Evolutionary conservation across 2,113 vertebrate species (phyloP).

Genomic region (Paraplagusia blochii): DNA sequence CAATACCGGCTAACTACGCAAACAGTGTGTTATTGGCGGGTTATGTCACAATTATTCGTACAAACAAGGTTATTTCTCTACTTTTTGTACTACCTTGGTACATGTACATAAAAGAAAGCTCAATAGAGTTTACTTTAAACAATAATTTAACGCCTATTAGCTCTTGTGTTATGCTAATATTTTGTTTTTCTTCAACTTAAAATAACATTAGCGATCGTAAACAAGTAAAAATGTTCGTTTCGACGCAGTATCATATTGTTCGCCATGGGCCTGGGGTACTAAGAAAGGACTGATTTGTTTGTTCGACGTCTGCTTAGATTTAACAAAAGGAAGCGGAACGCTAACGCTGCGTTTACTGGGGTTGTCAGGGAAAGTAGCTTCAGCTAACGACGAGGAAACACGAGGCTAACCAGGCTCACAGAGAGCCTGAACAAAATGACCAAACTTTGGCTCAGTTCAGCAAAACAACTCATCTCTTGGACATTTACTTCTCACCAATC

Average conservation of each 20-base stretch:
- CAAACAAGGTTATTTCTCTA: conserved; percentile 4
- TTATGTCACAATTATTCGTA: conserved; percentile 12
- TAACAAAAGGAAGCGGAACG: not conserved
- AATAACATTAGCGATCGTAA: not conserved
- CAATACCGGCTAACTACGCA: conserved; percentile 36
- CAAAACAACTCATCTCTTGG: not conserved
- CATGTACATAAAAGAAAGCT: too few species aligned
- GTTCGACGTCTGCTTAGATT: not conserved
- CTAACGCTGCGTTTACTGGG: conserved; percentile 15
- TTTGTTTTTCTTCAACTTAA: not conserved
- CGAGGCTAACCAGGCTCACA: conserved; percentile 63
- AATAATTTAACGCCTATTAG: conserved; percentile 12
- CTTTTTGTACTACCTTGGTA: too few species aligned
- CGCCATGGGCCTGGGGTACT: not conserved
- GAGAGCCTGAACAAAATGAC: conserved; percentile 54
- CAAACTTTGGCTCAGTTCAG: conserved; percentile 56
- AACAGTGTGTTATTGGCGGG: conserved; percentile 48
- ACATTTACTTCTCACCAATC: not conserved
- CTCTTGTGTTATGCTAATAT: conserved; percentile 23
- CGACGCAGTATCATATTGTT: not conserved
- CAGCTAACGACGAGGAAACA: conserved; percentile 44
- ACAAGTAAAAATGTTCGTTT: not conserved
- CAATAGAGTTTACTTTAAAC: too few species aligned
- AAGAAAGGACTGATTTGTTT: too few species aligned
- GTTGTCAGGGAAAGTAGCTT: conserved; percentile 49